Evolutionary conservation across 2,888 invertebrate genomes (phyloP).

Genomic region (Pollenia griseotomentosa): DNA sequence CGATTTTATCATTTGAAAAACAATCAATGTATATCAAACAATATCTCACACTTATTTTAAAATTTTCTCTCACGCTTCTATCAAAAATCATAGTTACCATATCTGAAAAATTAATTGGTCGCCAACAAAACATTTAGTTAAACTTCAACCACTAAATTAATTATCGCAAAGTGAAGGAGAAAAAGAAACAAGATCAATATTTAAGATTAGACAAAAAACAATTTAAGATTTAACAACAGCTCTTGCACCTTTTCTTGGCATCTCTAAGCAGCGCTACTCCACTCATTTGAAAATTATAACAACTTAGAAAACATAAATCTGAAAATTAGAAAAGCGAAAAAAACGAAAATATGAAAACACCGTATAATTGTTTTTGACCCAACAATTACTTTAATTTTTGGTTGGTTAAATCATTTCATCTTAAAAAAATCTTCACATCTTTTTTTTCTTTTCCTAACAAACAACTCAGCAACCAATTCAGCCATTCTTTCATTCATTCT

Average conservation of each 20-base stretch:
- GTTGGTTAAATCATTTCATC: slow-evolving; percentile 52
- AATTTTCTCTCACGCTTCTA: not conserved
- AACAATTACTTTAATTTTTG: slow-evolving; percentile 56
- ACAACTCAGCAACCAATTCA: slow-evolving; percentile 30
- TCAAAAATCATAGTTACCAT: not conserved
- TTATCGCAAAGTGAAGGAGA: slow-evolving; percentile 26
- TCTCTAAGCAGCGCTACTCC: not conserved
- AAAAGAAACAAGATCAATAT: slow-evolving; percentile 46
- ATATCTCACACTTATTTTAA: slow-evolving; percentile 13
- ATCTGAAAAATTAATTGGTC: slow-evolving; percentile 6
- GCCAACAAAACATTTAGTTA: slow-evolving; percentile 1
- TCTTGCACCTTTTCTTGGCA: slow-evolving; percentile 45
- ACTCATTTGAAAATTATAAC: slow-evolving; percentile 58
- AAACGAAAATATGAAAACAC: slow-evolving; percentile 23
- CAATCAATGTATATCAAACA: slow-evolving; percentile 22
- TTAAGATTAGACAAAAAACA: slow-evolving; percentile 53
- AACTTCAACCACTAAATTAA: slow-evolving; percentile 45
- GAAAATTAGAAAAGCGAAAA: slow-evolving; percentile 20
- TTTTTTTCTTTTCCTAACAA: slow-evolving; percentile 9
- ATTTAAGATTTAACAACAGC: slow-evolving; percentile 51
- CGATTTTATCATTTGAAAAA: not conserved
- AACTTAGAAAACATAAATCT: slow-evolving; percentile 38
- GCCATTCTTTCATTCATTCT: slow-evolving; percentile 4
- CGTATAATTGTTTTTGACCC: slow-evolving; percentile 57
- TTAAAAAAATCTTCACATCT: slow-evolving; percentile 19